Conservation (phyloP, 2,797 vertebrate species). For the Darevskia nairensis region DNA sequence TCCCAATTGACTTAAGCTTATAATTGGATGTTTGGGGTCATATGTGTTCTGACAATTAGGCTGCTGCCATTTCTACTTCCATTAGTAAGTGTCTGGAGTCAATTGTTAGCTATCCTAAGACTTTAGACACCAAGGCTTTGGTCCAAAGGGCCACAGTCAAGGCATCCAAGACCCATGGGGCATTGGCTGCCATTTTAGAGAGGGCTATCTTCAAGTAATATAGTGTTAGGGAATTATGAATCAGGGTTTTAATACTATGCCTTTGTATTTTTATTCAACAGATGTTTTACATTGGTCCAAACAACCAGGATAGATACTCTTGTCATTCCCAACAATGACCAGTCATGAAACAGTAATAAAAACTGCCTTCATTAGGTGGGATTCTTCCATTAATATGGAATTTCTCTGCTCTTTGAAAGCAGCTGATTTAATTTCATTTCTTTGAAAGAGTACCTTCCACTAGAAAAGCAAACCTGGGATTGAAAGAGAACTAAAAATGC, state of each 20-base stretch:
- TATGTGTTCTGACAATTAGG: background rate
- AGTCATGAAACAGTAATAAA: conserved; percentile 1
- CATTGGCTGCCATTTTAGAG: background rate
- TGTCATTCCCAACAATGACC: background rate
- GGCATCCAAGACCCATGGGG: background rate
- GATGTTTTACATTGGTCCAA: conserved; percentile 25
- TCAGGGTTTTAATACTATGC: background rate
- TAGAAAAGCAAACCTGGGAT: background rate
- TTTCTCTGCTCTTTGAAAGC: background rate
- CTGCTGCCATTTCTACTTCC: background rate
- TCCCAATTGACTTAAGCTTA: background rate
- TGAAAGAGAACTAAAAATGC: background rate
- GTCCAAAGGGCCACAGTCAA: background rate
- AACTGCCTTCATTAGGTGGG: conserved; percentile 7
- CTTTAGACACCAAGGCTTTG: background rate
- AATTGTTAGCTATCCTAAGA: background rate
- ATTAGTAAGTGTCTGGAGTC: background rate
- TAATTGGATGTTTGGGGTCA: background rate
- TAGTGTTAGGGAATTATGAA: background rate
- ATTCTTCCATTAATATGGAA: conserved; percentile 23
- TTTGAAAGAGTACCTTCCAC: background rate
- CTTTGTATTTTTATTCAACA: conserved; percentile 18
- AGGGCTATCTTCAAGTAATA: background rate
- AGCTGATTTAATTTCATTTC: conserved; percentile 25
- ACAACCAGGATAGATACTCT: conserved; percentile 18